Conservation (phyloP, 1,140 invertebrate species). For the Drosophila hydei region DNA sequence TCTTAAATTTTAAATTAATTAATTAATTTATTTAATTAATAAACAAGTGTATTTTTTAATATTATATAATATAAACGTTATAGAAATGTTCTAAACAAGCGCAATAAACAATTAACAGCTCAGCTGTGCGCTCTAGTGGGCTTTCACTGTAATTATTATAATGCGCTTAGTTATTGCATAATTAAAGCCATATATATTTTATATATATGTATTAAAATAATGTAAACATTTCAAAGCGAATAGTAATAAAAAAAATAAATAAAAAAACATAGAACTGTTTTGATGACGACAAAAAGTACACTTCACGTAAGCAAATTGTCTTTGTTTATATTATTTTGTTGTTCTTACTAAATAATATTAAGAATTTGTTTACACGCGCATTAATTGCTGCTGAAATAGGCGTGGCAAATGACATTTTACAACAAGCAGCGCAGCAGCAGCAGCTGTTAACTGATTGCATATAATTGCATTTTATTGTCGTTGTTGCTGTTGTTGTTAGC, state of each 20-base stretch:
- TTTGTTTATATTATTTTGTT: slow-evolving; percentile 17
- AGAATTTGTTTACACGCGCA: slow-evolving; percentile 24
- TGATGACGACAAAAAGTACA: slow-evolving; percentile 19
- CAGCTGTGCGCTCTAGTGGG: not conserved
- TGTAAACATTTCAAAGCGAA: too few relatives aligned
- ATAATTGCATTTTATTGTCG: not conserved
- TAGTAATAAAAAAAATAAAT: slow-evolving; percentile 1
- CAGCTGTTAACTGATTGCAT: slow-evolving; percentile 4
- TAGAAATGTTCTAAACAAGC: too few relatives aligned
- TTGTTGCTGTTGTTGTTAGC: slow-evolving; percentile 6
- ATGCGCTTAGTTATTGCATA: slow-evolving; percentile 21
- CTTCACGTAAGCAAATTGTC: slow-evolving; percentile 26
- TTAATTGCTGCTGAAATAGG: not conserved
- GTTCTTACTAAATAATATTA: slow-evolving; percentile 14
- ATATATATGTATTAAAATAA: slow-evolving; percentile 1
- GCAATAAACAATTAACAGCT: not conserved
- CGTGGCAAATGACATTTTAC: not conserved
- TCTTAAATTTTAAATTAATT: too few relatives aligned
- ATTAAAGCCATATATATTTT: slow-evolving; percentile 1
- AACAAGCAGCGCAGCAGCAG: not conserved
- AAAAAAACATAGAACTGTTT: slow-evolving; percentile 12
- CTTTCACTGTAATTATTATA: not conserved
- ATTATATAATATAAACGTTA: too few relatives aligned
- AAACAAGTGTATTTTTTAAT: too few relatives aligned
- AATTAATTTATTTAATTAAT: too few relatives aligned